Conservation (phyloP, 92 coral and sea anemone genomes). For the Zoanthus solanderi region DNA sequence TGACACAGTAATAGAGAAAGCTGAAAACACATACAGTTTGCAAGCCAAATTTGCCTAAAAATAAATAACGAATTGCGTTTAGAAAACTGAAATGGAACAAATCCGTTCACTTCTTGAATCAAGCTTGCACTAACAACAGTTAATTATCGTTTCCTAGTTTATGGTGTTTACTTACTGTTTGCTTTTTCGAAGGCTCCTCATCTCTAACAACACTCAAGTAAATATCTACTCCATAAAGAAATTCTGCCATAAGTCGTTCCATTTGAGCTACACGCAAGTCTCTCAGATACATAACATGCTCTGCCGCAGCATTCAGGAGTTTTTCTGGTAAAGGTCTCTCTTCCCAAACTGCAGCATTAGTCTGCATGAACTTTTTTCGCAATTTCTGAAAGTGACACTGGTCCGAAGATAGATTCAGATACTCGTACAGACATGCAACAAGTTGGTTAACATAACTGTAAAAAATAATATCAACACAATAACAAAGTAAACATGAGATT, state of each 20-base stretch:
- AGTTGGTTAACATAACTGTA: conserved; percentile 85
- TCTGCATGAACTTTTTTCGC: conserved; percentile 75
- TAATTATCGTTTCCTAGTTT: background rate
- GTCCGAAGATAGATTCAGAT: conserved; percentile 91
- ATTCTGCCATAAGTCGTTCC: conserved; percentile 96
- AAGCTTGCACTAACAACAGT: background rate
- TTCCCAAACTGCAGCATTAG: conserved; percentile 81
- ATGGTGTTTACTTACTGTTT: conserved; percentile 56
- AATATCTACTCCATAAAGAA: conserved; percentile 87
- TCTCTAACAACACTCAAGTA: conserved; percentile 82
- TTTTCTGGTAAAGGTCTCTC: conserved; percentile 82
- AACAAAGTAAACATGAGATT: background rate
- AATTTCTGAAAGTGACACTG: conserved; percentile 89
- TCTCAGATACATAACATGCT: conserved; percentile 96
- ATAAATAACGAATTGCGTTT: too few species aligned
- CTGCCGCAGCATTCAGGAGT: conserved; percentile 85
- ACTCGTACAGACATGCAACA: conserved; percentile 89
- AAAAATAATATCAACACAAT: background rate
- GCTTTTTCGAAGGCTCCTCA: conserved; percentile 66
- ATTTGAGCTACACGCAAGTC: conserved; percentile 95
- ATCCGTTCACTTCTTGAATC: too few species aligned
- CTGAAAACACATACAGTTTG: too few species aligned
- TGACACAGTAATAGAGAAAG: too few species aligned
- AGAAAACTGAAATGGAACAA: too few species aligned
- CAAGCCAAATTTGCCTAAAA: too few species aligned